phyloP scores from a whole-genome alignment of 2,888 invertebrate genomes.

The Anaspis maculata region DNA sequence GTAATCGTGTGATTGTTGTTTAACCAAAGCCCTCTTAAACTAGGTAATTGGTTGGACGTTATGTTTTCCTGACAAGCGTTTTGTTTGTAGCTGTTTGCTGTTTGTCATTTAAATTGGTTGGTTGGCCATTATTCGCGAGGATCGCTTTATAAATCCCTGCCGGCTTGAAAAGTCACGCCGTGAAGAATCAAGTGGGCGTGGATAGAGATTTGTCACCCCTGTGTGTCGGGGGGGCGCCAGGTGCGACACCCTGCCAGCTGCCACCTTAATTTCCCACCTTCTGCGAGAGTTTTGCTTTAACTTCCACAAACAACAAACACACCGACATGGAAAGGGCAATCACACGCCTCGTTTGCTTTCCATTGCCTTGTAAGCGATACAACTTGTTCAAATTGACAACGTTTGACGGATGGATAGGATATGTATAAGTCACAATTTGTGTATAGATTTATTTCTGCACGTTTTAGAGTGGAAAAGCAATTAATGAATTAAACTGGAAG shows the following conservation, averaged over 20 bases:
- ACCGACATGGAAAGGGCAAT: slow-evolving; percentile 9
- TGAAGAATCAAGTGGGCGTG: slow-evolving; percentile 45
- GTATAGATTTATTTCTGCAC: too few relatives aligned
- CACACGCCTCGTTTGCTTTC: slow-evolving; percentile 13
- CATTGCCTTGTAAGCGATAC: slow-evolving; percentile 9
- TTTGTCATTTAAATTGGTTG: slow-evolving; percentile 16
- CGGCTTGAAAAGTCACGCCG: slow-evolving; percentile 44
- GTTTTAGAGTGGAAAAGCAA: too few relatives aligned
- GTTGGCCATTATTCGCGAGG: slow-evolving; percentile 23
- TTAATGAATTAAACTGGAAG: too few relatives aligned
- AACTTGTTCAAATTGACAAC: slow-evolving; percentile 8
- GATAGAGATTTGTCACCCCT: slow-evolving; percentile 42
- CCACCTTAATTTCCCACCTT: slow-evolving; percentile 14
- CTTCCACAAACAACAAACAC: slow-evolving; percentile 9
- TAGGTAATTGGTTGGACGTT: too few relatives aligned
- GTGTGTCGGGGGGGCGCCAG: slow-evolving; percentile 19
- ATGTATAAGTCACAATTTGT: too few relatives aligned
- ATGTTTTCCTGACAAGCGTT: too few relatives aligned
- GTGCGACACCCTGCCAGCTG: slow-evolving; percentile 19
- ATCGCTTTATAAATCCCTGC: slow-evolving; percentile 38
- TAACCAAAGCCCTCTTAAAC: too few relatives aligned
- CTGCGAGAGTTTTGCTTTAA: slow-evolving; percentile 8
- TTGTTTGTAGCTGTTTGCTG: too few relatives aligned
- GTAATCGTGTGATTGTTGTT: too few relatives aligned
- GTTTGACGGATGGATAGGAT: slow-evolving; percentile 2